phyloP scores from a whole-genome alignment of 2,113 vertebrate genomes.

The Neolamprologus hecqui region DNA sequence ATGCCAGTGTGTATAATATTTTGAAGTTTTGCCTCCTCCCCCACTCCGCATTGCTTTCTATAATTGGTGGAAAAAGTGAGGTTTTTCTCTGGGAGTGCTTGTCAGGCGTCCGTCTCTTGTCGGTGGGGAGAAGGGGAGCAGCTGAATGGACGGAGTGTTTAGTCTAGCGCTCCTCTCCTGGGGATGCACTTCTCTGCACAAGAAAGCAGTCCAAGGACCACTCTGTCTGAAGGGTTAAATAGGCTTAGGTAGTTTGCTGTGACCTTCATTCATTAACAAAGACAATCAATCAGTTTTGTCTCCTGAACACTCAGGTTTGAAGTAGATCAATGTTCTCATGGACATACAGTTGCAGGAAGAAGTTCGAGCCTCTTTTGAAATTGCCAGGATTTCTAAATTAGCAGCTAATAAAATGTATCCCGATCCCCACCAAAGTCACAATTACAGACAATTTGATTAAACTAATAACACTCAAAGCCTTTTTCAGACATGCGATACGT shows the following conservation, averaged over 20 bases:
- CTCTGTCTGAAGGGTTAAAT: slow-evolving; percentile 35
- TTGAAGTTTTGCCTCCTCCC: slow-evolving; percentile 64
- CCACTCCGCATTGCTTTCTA: slow-evolving; percentile 51
- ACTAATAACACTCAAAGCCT: background rate
- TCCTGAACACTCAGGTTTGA: background rate
- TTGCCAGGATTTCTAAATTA: background rate
- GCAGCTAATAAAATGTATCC: background rate
- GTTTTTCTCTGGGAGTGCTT: slow-evolving; percentile 68
- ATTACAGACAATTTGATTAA: background rate
- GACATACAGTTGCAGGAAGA: background rate
- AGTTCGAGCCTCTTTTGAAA: background rate
- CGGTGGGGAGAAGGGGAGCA: slow-evolving; percentile 80
- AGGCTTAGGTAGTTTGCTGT: background rate
- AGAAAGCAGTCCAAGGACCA: slow-evolving; percentile 73
- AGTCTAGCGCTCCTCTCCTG: slow-evolving; percentile 86
- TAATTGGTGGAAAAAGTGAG: slow-evolving; percentile 86
- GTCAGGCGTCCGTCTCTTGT: slow-evolving; percentile 82
- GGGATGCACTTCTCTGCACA: slow-evolving; percentile 75
- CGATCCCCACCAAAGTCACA: background rate
- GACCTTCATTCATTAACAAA: background rate
- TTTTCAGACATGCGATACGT: background rate
- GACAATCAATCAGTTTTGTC: background rate
- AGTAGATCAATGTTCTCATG: background rate
- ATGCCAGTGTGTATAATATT: slow-evolving; percentile 76
- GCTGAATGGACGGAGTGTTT: slow-evolving; percentile 86